A percentile compares a stretch with the other conserved stretches of the same genome.
phyloP scores from a whole-genome alignment of 2,113 vertebrate genomes.

The Mobula birostris region DNA sequence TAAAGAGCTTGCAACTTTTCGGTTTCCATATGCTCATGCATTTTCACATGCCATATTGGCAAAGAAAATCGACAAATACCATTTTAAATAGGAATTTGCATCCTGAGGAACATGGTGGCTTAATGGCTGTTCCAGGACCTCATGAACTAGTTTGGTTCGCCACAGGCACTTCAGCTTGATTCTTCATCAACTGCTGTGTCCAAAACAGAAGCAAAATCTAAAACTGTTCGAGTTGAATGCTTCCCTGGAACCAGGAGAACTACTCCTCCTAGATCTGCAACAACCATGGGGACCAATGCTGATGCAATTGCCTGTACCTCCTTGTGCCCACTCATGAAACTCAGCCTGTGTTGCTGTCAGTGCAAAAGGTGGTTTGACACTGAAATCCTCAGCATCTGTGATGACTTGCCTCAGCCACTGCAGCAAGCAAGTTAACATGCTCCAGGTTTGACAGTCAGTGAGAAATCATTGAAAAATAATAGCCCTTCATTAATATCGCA shows the following conservation, averaged over 20 bases:
- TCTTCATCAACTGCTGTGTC: too few relatives aligned
- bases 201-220: too few relatives aligned
- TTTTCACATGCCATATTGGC: neutral
- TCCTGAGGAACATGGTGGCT: too few relatives aligned
- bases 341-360: neutral
- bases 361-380: neutral
- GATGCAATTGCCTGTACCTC: neutral
- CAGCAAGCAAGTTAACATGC: neutral
- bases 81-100: too few relatives aligned
- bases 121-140: too few relatives aligned
- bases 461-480: neutral
- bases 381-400: neutral
- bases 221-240: neutral
- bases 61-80: too few relatives aligned
- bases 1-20: neutral
- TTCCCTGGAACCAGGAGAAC: neutral
- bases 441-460: neutral
- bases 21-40: neutral
- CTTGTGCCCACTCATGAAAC: neutral
- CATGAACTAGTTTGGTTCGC: too few relatives aligned
- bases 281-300: too few relatives aligned
- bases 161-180: too few relatives aligned
- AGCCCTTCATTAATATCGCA: conserved; percentile 14
- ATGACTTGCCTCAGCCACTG: neutral
- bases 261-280: neutral